A percentile compares a stretch with the other conserved stretches of the same genome.
Evolutionary conservation across 2,888 invertebrate genomes (phyloP).

Genomic region (Diarsia mendica): DNA sequence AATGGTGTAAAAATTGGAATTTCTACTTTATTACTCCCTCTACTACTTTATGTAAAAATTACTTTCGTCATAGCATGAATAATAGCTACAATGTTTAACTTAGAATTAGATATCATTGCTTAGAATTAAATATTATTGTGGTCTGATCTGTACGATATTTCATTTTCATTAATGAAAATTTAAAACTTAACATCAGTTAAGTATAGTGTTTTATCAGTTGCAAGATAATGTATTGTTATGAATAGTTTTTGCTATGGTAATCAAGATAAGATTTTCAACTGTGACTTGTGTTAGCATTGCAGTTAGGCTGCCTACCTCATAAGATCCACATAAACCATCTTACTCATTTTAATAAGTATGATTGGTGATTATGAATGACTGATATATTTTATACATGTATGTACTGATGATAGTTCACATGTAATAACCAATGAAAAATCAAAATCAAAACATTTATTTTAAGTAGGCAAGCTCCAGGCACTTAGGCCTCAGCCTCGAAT

Average conservation of each 20-base stretch:
- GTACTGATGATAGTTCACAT: too few relatives aligned
- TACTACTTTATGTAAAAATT: not conserved
- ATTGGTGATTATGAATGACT: not conserved
- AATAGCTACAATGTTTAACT: not conserved
- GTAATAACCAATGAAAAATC: too few relatives aligned
- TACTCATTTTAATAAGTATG: not conserved
- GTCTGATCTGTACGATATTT: not conserved
- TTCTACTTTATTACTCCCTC: not conserved
- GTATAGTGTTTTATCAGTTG: constrained; percentile 10
- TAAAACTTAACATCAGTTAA: constrained; percentile 5
- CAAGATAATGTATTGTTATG: constrained; percentile 32
- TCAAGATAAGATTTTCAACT: constrained; percentile 45
- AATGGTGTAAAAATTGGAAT: not conserved
- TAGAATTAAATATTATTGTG: not conserved
- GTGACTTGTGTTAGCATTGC: constrained; percentile 1
- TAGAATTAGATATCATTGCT: not conserved
- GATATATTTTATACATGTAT: too few relatives aligned
- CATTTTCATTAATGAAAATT: constrained; percentile 1
- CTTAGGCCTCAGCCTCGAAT: too few relatives aligned
- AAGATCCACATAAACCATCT: not conserved
- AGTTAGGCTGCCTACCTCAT: not conserved
- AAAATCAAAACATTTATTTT: too few relatives aligned
- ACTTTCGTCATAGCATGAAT: constrained; percentile 1
- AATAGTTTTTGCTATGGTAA: constrained; percentile 39
- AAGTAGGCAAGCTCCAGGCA: too few relatives aligned